phyloP scores from a whole-genome alignment of 2,797 vertebrate genomes.

The Pipistrellus kuhlii region DNA sequence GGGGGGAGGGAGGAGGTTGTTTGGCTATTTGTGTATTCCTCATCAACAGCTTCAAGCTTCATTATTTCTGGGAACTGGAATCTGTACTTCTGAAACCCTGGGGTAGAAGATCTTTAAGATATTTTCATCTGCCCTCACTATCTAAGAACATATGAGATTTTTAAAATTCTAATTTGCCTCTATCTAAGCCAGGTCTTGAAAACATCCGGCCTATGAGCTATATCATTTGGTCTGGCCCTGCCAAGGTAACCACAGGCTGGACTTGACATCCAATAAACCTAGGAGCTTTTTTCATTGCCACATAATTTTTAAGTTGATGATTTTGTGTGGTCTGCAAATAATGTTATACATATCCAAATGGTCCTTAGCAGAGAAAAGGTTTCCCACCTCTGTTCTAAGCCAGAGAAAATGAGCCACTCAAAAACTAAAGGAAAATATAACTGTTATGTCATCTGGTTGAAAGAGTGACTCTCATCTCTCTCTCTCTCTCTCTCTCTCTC shows the following conservation, averaged over 20 bases:
- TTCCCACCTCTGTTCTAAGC: not conserved
- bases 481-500: too few relatives aligned
- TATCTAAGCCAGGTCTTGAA: not conserved
- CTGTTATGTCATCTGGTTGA: not conserved
- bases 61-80: not conserved
- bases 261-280: too few relatives aligned
- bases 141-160: not conserved
- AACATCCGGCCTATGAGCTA: too few relatives aligned
- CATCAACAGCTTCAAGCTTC: not conserved
- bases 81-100: not conserved
- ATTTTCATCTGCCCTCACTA: slow-evolving; percentile 37
- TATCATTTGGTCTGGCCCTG: too few relatives aligned
- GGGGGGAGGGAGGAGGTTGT: not conserved
- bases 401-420: not conserved
- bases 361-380: too few relatives aligned
- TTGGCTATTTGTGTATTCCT: slow-evolving; percentile 4
- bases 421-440: slow-evolving; percentile 1
- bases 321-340: too few relatives aligned
- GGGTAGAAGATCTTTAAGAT: not conserved
- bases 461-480: not conserved
- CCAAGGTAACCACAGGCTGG: too few relatives aligned
- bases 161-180: not conserved
- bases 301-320: too few relatives aligned
- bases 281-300: too few relatives aligned
- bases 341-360: too few relatives aligned